Percentiles rank a stretch among this genome's conserved stretches.
Conservation (phyloP, 2,888 invertebrate species). For the Camptogramma bilineatum region DNA sequence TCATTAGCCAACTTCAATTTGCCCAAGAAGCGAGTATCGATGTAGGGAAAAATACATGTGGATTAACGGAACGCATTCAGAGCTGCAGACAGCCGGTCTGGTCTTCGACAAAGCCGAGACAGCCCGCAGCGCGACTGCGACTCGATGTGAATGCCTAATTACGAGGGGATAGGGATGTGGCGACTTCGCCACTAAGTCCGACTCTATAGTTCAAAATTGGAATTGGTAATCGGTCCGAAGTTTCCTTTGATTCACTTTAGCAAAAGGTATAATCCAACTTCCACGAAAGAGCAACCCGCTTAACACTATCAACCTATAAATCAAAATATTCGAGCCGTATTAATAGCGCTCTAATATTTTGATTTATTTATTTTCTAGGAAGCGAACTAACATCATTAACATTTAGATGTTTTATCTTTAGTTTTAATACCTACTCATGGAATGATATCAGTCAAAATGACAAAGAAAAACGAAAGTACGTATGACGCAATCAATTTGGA, state of each 20-base stretch:
- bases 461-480: no score
- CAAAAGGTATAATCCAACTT: not conserved
- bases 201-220: slow-evolving; percentile 3
- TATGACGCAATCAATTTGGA: not conserved
- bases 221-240: slow-evolving; percentile 1
- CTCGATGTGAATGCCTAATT: slow-evolving; percentile 84
- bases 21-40: slow-evolving; percentile 35
- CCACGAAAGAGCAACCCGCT: slow-evolving; percentile 5
- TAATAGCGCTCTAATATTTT: no score
- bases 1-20: slow-evolving; percentile 41
- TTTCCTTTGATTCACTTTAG: slow-evolving; percentile 3
- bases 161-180: slow-evolving; percentile 52
- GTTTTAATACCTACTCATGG: no score
- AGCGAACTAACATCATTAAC: no score
- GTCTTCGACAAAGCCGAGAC: slow-evolving; percentile 72
- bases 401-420: no score
- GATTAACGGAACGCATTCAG: slow-evolving; percentile 60
- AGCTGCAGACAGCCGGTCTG: slow-evolving; percentile 73
- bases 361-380: no score
- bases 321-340: slow-evolving; percentile 1
- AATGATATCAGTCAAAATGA: no score
- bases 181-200: slow-evolving; percentile 8
- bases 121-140: slow-evolving; percentile 75
- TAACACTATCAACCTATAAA: not conserved
- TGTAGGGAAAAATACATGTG: slow-evolving; percentile 49